Evolutionary conservation across 2,113 vertebrate genomes (phyloP).

Genomic region (Mirounga angustirostris): DNA sequence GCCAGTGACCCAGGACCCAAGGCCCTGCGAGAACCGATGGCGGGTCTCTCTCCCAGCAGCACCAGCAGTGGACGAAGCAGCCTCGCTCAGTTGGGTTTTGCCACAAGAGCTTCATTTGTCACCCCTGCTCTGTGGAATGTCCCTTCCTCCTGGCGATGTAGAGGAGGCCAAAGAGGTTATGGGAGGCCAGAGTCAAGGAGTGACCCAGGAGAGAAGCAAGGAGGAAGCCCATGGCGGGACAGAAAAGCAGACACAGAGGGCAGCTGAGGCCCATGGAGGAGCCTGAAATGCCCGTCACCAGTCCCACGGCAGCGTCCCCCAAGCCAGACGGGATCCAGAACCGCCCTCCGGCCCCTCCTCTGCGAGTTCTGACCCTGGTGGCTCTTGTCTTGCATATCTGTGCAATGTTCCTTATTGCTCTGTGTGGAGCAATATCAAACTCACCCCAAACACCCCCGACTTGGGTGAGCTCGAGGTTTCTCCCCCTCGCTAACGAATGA

Average conservation of each 20-base stretch:
- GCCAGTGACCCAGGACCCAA: background rate
- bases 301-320: background rate
- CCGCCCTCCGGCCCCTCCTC: background rate
- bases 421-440: background rate
- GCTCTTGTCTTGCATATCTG: background rate
- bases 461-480: background rate
- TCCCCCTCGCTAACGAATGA: background rate
- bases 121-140: background rate
- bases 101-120: rapidly evolving
- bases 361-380: background rate
- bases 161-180: background rate
- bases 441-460: background rate
- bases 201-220: background rate
- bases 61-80: background rate
- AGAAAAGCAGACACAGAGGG: background rate
- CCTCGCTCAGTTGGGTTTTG: rapidly evolving
- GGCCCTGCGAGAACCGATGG: background rate
- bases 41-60: background rate
- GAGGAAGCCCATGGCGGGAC: background rate
- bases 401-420: background rate
- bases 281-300: background rate
- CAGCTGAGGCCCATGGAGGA: background rate
- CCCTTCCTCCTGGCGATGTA: background rate
- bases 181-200: background rate
- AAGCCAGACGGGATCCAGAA: background rate